Percentiles rank a stretch among this genome's conserved stretches.
Conservation (phyloP, 1,140 invertebrate species). For the Hylaeus volcanicus region DNA sequence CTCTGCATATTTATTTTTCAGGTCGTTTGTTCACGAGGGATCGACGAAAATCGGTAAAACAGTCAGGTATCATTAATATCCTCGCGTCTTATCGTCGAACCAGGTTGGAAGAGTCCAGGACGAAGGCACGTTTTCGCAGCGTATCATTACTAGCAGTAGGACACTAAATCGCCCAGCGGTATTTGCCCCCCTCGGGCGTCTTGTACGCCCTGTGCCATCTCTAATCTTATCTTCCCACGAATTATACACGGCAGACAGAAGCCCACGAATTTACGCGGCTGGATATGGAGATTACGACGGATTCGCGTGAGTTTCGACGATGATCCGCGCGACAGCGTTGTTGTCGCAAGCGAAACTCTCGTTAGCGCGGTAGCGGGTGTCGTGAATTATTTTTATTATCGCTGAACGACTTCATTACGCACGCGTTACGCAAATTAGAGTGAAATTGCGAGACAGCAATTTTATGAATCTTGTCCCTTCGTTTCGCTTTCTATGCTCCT, state of each 20-base stretch:
- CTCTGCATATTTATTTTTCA: no score
- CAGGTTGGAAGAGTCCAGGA: neutral
- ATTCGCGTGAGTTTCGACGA: conserved; percentile 20
- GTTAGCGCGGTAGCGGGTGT: no score
- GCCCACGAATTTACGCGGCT: conserved; percentile 24
- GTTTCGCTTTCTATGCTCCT: no score
- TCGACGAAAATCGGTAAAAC: neutral
- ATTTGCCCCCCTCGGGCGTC: neutral
- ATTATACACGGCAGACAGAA: conserved; percentile 36
- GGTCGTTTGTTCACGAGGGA: neutral
- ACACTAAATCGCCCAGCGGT: conserved; percentile 18
- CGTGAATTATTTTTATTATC: no score
- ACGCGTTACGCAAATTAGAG: no score
- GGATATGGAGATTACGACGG: conserved; percentile 8
- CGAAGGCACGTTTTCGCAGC: neutral
- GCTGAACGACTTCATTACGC: no score
- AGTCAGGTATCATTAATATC: conserved; percentile 6
- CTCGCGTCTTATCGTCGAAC: neutral
- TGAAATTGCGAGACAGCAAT: no score
- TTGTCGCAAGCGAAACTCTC: neutral
- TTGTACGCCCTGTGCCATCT: neutral
- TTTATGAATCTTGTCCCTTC: no score
- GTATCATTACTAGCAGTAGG: conserved; percentile 14
- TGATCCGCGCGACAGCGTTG: neutral
- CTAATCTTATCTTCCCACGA: conserved; percentile 34